A percentile compares a stretch with the other conserved stretches of the same genome.
Evolutionary conservation across 2,113 vertebrate species (phyloP).

Genomic region (Serinus canaria): DNA sequence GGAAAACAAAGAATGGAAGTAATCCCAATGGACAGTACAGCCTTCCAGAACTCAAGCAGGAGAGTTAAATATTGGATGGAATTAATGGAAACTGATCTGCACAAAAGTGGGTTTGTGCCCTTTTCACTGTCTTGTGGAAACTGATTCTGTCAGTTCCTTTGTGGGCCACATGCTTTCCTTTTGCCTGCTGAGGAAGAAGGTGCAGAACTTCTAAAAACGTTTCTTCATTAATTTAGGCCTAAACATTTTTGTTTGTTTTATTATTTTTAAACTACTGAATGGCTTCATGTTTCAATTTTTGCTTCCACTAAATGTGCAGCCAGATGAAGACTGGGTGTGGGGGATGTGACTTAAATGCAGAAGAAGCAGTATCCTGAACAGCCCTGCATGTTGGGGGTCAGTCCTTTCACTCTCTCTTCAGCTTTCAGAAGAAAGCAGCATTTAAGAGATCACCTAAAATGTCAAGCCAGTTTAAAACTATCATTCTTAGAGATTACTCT

Average conservation of each 20-base stretch:
- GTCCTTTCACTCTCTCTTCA: not conserved
- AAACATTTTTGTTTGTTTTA: not conserved
- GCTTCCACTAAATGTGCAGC: not conserved
- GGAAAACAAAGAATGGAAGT: not conserved
- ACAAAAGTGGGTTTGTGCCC: not conserved
- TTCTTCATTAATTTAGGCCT: not conserved
- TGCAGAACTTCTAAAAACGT: not conserved
- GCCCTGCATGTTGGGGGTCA: not conserved
- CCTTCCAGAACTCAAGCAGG: not conserved
- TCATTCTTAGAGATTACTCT: not conserved
- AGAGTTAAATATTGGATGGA: not conserved
- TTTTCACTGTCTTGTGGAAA: not conserved
- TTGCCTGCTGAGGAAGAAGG: not conserved
- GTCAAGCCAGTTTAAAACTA: not conserved
- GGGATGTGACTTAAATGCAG: not conserved
- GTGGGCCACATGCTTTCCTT: not conserved
- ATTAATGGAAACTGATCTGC: not conserved
- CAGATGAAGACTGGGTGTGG: not conserved
- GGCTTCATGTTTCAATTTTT: not conserved
- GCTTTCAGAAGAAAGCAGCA: not conserved
- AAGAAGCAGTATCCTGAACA: fast-evolving
- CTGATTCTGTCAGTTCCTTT: not conserved
- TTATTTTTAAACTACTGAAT: not conserved
- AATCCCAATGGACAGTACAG: not conserved
- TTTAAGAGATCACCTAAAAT: not conserved